Evolutionary conservation across 2,888 invertebrate genomes (phyloP), one percentile per base, ranked within the genome.

Genomic region (Exocentrus adspersus): DNA sequence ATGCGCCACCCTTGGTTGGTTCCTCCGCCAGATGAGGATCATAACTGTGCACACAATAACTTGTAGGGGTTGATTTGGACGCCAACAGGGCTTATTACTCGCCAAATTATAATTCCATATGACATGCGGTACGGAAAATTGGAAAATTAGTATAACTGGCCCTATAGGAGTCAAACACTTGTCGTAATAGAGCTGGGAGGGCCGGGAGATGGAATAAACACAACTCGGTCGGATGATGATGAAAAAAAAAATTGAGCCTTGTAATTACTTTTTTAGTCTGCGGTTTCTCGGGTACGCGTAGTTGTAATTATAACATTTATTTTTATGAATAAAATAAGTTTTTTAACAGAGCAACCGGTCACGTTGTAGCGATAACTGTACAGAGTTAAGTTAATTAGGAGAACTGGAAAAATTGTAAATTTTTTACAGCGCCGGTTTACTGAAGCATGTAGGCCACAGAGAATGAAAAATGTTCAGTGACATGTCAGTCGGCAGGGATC

Each of bases 91-190:
- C 62, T 62, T 65, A 68, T 70, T 71, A 71, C 68, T 65, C 65
- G 66, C 51, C 69, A 69, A 69, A 72, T 73, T 73, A 72, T 70
- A 64, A 72, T 71, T 71, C 67, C 62, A 62, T 70, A 68, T 74
- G 73, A 73, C 74, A 73, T 73, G 73, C 70, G 74, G 73, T 67
- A 60, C 61, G 65, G 70, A 72, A 72, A 73, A 74, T 73, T 70
- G 67, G 68, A 72, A 74, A 74, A 74, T 74, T 70, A 73, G 68
- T 66, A 65, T 67, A 65, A 68, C 65, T 68, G 67, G 65, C 66
- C 37, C n/a, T 60, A 41, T 57, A 63, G 54, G 61, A 65, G 59
- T 63, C 52, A 62, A 66, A 52, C 68, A 66, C 68, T 65, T 60
- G 65, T 61, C 58, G 57, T 43, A 43, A 54, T 43, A 24, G 30